Base-by-base conservation (phyloP, 2,888 invertebrate species). In the Argyresthia albistria region DNA sequence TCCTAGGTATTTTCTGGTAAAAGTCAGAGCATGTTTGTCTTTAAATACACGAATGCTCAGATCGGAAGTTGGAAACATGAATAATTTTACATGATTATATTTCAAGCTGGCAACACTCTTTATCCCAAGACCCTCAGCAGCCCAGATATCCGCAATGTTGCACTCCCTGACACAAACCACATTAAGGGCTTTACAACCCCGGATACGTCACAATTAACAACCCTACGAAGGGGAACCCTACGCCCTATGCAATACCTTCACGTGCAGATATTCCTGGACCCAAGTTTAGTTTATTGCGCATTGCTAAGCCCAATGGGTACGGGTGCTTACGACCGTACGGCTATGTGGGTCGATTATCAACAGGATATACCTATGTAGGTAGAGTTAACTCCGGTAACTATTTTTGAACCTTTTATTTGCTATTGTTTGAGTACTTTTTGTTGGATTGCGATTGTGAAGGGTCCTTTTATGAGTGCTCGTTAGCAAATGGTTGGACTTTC, bases 241-340 rank as follows among this genome's bases (percentile, higher is more conserved):
- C 47, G 12, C 35, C 12, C 3, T 15, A 47, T 47, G n/a, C 11
- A 35, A 47, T 47, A 36, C 47, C 47, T 35, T 65, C 70, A 65
- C 65, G 68, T 71, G 73, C 70, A 69, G 69, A 73, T 76, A 78
- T 71, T 76, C 67, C 71, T 35, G 43, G 12, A 12, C 25, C 49
- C 9, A 37, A 37, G 2, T 66, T 68, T 67, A 69, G 60, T 74
- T 69, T 65, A 69, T 65, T 61, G 60, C 63, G 70, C 70, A 69
- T 71, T 60, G 66, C 70, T 67, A 74, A 78, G 76, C 66, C 66
- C 59, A 58, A 59, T 12, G 43, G 50, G 42, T 50, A 25, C 43
- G 50, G 43, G 48, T 42, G 42, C 15, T 10, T 36, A 39, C 7
- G 39, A 16, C 35, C 12, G n/a, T 6, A 25, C 6, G 6, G 25